Conservation (phyloP, 2,888 invertebrate species). For the Dryocosmus kuriphilus region DNA sequence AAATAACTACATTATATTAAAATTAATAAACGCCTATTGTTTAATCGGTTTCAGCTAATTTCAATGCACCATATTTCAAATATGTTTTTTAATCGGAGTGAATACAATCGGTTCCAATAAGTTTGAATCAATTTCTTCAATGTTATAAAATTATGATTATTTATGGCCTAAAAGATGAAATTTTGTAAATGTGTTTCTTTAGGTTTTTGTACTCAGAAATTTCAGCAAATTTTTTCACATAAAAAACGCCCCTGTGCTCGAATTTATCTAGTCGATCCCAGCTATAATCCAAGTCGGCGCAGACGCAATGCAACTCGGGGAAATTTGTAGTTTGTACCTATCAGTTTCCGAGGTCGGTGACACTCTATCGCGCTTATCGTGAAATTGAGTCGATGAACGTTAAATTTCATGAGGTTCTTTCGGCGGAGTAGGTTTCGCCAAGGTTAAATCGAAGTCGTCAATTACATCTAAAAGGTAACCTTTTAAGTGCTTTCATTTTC, state of each 20-base stretch:
- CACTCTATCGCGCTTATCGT: neutral
- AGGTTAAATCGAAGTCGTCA: neutral
- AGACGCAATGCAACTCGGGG: constrained; percentile 19
- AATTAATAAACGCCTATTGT: too few relatives aligned
- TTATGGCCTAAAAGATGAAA: neutral
- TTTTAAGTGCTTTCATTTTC: neutral
- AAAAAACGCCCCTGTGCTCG: constrained; percentile 13
- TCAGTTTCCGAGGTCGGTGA: constrained; percentile 30
- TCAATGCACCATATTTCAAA: too few relatives aligned
- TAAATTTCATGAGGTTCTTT: constrained; percentile 1
- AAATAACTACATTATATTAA: too few relatives aligned
- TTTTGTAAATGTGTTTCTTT: neutral
- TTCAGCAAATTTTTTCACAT: neutral
- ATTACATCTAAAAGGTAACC: neutral
- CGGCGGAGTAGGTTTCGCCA: neutral
- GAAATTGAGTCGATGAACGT: constrained; percentile 6
- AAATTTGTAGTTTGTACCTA: too few relatives aligned
- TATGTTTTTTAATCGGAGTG: too few relatives aligned
- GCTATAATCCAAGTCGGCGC: constrained; percentile 16
- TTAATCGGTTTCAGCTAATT: too few relatives aligned
- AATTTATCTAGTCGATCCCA: neutral
- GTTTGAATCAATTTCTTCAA: neutral
- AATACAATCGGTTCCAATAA: neutral
- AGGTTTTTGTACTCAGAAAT: neutral
- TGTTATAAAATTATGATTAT: neutral